phyloP scores from a whole-genome alignment of 2,797 vertebrate species.

The Denticeps clupeoides region DNA sequence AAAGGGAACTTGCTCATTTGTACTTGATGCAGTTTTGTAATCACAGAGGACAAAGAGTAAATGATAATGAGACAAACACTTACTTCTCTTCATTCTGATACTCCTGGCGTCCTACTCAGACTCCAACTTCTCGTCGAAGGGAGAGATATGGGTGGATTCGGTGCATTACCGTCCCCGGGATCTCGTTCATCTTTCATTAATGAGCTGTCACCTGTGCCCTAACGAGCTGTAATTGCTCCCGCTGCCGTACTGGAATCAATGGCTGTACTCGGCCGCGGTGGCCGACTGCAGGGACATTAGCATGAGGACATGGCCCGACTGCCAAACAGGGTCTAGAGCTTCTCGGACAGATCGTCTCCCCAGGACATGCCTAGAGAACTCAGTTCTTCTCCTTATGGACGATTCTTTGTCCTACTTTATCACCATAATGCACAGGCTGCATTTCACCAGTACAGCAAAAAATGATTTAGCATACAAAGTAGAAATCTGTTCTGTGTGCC shows the following conservation, averaged over 20 bases:
- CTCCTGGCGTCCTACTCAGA: constrained; percentile 12
- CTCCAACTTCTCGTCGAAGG: constrained; percentile 17
- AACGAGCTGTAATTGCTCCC: constrained; percentile 52
- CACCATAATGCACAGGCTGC: no score
- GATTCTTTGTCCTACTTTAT: no score
- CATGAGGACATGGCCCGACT: neutral
- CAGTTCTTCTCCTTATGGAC: no score
- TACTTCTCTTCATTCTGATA: constrained; percentile 8
- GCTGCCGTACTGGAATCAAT: constrained; percentile 35
- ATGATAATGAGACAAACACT: no score
- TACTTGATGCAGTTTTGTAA: no score
- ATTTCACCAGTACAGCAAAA: no score
- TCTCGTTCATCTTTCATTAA: constrained; percentile 57
- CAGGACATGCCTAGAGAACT: no score
- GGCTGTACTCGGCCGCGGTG: constrained; percentile 23
- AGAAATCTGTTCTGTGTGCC: no score
- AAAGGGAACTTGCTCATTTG: no score
- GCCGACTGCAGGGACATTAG: neutral
- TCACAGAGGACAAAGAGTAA: no score
- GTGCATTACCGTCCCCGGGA: constrained; percentile 34
- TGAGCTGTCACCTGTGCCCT: constrained; percentile 54
- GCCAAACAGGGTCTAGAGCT: neutral
- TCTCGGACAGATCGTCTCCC: neutral
- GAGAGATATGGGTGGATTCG: constrained; percentile 39
- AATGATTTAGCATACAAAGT: no score